phyloP scores from a whole-genome alignment of 1,140 invertebrate genomes.

The Drosophila lini region DNA sequence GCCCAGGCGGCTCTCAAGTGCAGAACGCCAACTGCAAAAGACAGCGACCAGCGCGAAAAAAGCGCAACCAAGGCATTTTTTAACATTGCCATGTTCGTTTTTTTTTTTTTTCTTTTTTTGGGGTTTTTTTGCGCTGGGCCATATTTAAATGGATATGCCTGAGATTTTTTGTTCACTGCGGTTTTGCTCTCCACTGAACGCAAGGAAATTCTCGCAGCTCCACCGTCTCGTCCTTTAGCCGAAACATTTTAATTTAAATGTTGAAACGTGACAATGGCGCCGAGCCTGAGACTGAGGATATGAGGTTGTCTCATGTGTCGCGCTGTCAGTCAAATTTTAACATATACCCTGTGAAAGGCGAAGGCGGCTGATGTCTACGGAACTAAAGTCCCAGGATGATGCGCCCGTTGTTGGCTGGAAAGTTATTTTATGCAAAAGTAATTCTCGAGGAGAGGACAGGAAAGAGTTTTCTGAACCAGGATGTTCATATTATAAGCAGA shows the following conservation, averaged over 20 bases:
- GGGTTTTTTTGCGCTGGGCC: slow-evolving; percentile 15
- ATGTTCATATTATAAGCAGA: not conserved
- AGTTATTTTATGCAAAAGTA: slow-evolving; percentile 24
- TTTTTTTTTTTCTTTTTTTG: slow-evolving; percentile 30
- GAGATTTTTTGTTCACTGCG: slow-evolving; percentile 52
- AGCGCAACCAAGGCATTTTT: slow-evolving; percentile 60
- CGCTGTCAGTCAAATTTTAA: slow-evolving; percentile 48
- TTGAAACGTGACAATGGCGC: slow-evolving; percentile 77
- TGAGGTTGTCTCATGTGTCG: slow-evolving; percentile 64
- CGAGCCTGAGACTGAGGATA: slow-evolving; percentile 52
- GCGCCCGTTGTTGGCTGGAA: slow-evolving; percentile 5
- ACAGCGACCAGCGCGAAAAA: slow-evolving; percentile 69
- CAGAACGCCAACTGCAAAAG: slow-evolving; percentile 75
- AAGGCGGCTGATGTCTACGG: not conserved
- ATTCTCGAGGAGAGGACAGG: not conserved
- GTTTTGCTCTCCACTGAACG: slow-evolving; percentile 24
- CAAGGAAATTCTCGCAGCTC: slow-evolving; percentile 57
- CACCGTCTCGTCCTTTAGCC: slow-evolving; percentile 50
- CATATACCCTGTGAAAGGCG: slow-evolving; percentile 32
- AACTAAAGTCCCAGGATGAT: not conserved
- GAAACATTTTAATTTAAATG: slow-evolving; percentile 83
- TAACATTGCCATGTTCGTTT: slow-evolving; percentile 12
- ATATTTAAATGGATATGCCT: slow-evolving; percentile 68
- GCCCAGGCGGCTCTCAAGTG: slow-evolving; percentile 70
- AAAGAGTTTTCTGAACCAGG: not conserved